phyloP scores from a whole-genome alignment of 2,888 invertebrate species.

The Sinohyriopsis cumingii region DNA sequence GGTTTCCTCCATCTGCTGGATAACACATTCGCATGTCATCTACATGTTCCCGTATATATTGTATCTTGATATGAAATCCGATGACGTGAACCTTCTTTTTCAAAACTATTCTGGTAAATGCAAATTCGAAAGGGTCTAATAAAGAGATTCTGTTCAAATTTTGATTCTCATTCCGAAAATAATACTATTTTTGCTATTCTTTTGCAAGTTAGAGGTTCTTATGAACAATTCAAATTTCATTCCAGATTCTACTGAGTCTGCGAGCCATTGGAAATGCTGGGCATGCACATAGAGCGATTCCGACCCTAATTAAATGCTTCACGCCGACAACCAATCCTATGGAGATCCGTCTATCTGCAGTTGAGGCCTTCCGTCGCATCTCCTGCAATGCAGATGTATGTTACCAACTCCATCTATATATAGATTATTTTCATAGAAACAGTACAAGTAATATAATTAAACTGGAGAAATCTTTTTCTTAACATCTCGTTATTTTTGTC shows the following conservation, averaged over 20 bases:
- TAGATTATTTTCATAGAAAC: background rate
- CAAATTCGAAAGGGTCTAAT: no score
- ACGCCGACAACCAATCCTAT: conserved; percentile 77
- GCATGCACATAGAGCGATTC: conserved; percentile 73
- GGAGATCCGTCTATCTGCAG: conserved; percentile 84
- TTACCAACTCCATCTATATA: background rate
- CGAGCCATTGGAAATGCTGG: conserved; percentile 94
- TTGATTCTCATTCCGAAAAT: no score
- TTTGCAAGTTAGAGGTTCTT: no score
- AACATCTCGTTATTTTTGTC: background rate
- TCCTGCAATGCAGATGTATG: conserved; percentile 76
- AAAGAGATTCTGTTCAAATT: no score
- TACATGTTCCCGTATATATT: no score
- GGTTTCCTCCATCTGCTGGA: no score
- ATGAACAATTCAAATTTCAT: background rate
- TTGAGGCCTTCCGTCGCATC: conserved; percentile 85
- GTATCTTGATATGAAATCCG: no score
- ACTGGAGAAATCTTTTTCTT: background rate
- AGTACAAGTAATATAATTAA: background rate
- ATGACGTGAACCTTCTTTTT: no score
- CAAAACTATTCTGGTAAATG: no score
- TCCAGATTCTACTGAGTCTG: conserved; percentile 79
- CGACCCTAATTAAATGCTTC: conserved; percentile 58
- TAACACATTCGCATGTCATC: no score
- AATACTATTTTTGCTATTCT: no score